Base-by-base conservation (phyloP, 2,888 invertebrate genomes). In the Drosophila acutilabella region DNA sequence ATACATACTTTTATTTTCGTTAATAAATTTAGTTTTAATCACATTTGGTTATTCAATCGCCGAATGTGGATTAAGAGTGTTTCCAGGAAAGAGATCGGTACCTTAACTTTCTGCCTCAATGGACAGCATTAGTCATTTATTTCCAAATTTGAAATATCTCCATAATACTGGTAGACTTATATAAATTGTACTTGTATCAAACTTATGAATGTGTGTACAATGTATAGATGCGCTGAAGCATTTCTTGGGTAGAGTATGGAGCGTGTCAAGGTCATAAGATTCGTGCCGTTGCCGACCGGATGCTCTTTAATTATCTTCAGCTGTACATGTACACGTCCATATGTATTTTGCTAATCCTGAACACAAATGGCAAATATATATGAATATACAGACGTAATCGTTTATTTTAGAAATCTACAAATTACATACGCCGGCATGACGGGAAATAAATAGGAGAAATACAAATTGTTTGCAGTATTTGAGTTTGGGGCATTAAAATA, bases 1-100 rank as follows among this genome's bases (percentile, higher is more conserved):
- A 44, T 30, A 33, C 60, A 20, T 44, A 42, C 4, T 20, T 41
- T 11, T 18, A 50, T 42, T 41, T 53, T 47, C 36, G 16, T 47
- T 58, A 53, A 60, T 14, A 70, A 45, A 48, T 30, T 26, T 20
- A 13, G 10, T 18, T 18, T 65, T 64, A 40, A 20, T 52, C 51
- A 33, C 51, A 44, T 42, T 42, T 16, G 51, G n/a, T 57, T 56
- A 56, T 50, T 64, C 30, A 36, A 47, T 42, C 44, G 54, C 57
- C 52, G 41, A 48, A 81, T 81, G 73, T 88, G 69, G 85, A 67
- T 84, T 88, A 84, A 61, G 68, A 67, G 87, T 64, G 65, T 36
- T 64, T 61, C 50, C 8, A 47, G 45, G 38, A 54, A 53, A 47
- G 47, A 51, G 78, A 18, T 7, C 36, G 42, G 56, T 36, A 45